Evolutionary conservation across 2,888 invertebrate species (phyloP).

Genomic region (Kryphioiulus occultus): DNA sequence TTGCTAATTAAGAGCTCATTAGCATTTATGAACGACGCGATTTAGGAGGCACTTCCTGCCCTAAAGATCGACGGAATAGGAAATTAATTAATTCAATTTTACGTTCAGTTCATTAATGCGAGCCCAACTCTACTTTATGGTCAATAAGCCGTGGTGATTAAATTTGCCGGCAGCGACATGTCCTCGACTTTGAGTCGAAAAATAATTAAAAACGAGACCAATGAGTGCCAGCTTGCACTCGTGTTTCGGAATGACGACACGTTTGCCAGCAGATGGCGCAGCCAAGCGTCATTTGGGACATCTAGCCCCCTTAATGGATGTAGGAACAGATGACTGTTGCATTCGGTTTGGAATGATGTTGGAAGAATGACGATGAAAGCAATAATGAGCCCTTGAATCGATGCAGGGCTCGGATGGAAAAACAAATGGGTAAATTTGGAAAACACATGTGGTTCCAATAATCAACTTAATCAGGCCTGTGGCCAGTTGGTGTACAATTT

Average conservation of each 20-base stretch:
- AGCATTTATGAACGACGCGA: not conserved
- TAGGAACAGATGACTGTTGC: not conserved
- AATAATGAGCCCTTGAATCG: too few species aligned
- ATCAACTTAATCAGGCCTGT: too few species aligned
- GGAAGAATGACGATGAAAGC: too few species aligned
- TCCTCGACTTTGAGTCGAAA: too few species aligned
- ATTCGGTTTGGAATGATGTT: too few species aligned
- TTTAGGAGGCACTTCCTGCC: not conserved
- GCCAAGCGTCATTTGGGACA: too few species aligned
- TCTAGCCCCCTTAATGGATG: not conserved
- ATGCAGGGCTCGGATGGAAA: too few species aligned
- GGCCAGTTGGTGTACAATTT: too few species aligned
- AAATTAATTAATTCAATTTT: slow-evolving; percentile 5
- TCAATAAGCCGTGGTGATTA: not conserved
- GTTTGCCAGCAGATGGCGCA: not conserved
- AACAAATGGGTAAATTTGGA: too few species aligned
- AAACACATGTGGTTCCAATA: too few species aligned
- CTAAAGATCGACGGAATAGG: not conserved
- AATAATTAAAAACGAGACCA: not conserved
- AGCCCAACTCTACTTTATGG: not conserved
- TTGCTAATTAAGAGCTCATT: not conserved
- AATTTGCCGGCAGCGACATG: not conserved
- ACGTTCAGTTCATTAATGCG: slow-evolving; percentile 5
- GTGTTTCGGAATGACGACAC: not conserved
- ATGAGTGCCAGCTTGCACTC: not conserved